Conservation (phyloP, 2,888 invertebrate genomes). For the Pyrrhosoma nymphula region DNA sequence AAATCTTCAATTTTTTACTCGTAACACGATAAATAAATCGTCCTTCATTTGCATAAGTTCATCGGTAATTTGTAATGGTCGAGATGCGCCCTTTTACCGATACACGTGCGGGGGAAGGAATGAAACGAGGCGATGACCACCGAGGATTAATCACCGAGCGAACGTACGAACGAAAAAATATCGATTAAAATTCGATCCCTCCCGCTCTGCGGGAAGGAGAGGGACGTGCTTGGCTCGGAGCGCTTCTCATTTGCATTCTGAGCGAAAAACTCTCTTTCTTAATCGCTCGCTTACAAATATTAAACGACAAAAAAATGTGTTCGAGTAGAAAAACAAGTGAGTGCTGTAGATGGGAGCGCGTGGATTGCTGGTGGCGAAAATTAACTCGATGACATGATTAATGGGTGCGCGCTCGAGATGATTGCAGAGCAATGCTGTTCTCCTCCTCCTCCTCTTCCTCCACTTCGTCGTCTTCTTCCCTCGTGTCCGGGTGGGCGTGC, state of each 20-base stretch:
- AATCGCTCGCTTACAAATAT: neutral
- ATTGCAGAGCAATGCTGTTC: neutral
- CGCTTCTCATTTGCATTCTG: constrained; percentile 13
- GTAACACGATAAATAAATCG: neutral
- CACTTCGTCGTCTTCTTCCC: too few relatives aligned
- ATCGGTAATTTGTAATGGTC: neutral
- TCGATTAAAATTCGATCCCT: neutral
- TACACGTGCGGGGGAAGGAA: neutral
- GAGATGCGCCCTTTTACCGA: neutral
- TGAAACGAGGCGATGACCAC: neutral
- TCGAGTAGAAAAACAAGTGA: neutral
- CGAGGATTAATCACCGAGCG: neutral
- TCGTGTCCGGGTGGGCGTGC: too few relatives aligned
- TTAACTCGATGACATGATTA: neutral
- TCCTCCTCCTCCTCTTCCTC: too few relatives aligned
- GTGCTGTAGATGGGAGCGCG: neutral
- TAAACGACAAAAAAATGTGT: neutral
- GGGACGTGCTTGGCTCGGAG: neutral
- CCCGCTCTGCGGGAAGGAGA: neutral
- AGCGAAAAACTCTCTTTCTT: neutral
- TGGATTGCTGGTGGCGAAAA: neutral
- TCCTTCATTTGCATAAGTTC: neutral
- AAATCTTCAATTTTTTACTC: neutral
- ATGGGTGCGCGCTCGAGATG: neutral
- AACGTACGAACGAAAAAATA: neutral